These are phyloP conservation scores for Griposia aprilina DNA, from an alignment of 2,888 invertebrate genomes.

Conservation along the genomic window DNA sequence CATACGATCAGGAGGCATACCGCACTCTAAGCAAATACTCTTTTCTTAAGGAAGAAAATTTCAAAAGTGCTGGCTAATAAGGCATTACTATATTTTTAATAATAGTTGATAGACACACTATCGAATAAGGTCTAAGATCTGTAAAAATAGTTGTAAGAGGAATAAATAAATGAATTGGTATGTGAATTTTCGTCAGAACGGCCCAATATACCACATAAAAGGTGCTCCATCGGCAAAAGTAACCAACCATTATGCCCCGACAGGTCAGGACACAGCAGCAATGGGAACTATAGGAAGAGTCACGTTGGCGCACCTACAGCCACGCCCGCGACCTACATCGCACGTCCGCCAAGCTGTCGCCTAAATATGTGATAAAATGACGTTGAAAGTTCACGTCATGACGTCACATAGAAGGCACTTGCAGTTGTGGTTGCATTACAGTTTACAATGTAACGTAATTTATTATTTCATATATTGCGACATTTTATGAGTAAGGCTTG, in stretches of 20 bases:
- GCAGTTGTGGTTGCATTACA: constrained; percentile 23
- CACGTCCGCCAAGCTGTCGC: constrained; percentile 54
- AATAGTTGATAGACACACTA: not conserved
- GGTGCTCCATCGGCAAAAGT: constrained; percentile 26
- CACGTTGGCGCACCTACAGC: constrained; percentile 54
- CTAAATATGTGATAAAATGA: constrained; percentile 45
- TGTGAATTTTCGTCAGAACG: not conserved
- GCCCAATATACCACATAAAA: constrained; percentile 6
- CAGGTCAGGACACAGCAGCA: constrained; percentile 33
- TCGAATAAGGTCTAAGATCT: not conserved
- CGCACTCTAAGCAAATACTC: not conserved
- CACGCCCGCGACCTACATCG: constrained; percentile 70
- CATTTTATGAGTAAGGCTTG: not conserved
- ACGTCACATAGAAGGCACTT: constrained; percentile 6
- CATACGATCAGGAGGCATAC: not conserved
- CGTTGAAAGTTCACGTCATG: constrained; percentile 35
- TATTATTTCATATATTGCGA: constrained; percentile 10
- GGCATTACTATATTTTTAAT: not conserved
- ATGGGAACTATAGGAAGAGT: constrained; percentile 18
- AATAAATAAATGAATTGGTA: not conserved
- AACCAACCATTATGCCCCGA: not conserved
- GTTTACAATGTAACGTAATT: constrained; percentile 1
- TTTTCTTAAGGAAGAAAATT: not conserved
- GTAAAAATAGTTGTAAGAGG: not conserved
- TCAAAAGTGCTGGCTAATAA: not conserved